phyloP scores from a whole-genome alignment of 37 sponge, comb jelly and placozoan species.

The Geodia barretti region DNA sequence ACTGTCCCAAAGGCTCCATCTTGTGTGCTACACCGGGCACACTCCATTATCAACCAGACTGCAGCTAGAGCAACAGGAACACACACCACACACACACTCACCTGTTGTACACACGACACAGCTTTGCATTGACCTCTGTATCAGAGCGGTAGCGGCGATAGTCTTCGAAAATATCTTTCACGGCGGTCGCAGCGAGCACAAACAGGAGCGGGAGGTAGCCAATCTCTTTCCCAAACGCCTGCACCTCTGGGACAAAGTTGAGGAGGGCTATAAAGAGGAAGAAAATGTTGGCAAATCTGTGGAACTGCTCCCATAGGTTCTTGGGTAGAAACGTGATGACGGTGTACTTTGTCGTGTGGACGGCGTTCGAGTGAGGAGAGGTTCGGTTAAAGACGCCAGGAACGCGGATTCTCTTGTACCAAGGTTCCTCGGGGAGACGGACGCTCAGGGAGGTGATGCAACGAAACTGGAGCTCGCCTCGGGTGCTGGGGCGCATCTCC shows the following conservation, averaged over 20 bases:
- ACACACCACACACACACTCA: too few relatives aligned
- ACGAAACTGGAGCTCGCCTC: background rate
- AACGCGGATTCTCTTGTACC: slow-evolving; percentile 35
- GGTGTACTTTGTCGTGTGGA: slow-evolving; percentile 82
- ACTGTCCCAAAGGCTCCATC: too few relatives aligned
- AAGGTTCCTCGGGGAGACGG: slow-evolving; percentile 13
- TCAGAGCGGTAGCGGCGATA: slow-evolving; percentile 69
- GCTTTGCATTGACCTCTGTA: slow-evolving; percentile 55
- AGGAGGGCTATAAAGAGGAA: slow-evolving; percentile 79
- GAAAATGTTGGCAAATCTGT: slow-evolving; percentile 82
- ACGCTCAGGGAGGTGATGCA: slow-evolving; percentile 22
- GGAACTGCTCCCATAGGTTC: slow-evolving; percentile 90
- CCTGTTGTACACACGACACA: slow-evolving; percentile 50
- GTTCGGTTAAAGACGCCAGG: slow-evolving; percentile 29
- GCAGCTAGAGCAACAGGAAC: too few relatives aligned
- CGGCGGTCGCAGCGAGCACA: slow-evolving; percentile 67
- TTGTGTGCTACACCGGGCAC: too few relatives aligned
- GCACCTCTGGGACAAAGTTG: slow-evolving; percentile 74
- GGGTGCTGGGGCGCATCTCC: background rate
- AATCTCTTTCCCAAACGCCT: slow-evolving; percentile 70
- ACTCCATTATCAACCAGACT: too few relatives aligned
- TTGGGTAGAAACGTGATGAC: slow-evolving; percentile 82
- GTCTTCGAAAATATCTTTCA: slow-evolving; percentile 86
- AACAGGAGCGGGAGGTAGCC: slow-evolving; percentile 69
- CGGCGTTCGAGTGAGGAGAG: slow-evolving; percentile 43